Percentiles rank a stretch among this genome's conserved stretches.
Evolutionary conservation across 2,797 vertebrate species (phyloP).

Genomic region (Lophius americanus): DNA sequence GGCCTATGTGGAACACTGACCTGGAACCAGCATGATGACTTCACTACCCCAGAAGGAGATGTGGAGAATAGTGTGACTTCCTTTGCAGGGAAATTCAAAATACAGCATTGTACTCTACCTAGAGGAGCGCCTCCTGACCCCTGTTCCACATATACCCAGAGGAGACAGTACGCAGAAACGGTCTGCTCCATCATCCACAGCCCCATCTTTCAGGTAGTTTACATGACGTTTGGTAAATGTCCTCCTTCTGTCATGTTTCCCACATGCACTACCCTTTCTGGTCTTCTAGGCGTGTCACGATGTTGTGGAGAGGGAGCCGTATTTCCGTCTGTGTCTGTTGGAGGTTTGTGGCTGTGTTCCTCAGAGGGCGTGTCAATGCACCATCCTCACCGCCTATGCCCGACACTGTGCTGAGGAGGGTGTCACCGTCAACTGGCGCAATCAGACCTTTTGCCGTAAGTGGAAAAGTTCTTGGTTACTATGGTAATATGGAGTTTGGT

Average conservation of each 20-base stretch:
- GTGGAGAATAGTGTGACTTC: conserved; percentile 82
- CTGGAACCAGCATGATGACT: conserved; percentile 91
- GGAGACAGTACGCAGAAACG: conserved; percentile 74
- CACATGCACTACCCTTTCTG: background rate
- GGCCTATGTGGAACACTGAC: conserved; percentile 92
- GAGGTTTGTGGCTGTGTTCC: conserved; percentile 84
- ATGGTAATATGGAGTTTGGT: background rate
- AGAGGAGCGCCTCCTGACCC: conserved; percentile 52
- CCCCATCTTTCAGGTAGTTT: conserved; percentile 85
- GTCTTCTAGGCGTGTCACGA: conserved; percentile 85
- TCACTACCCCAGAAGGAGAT: conserved; percentile 89
- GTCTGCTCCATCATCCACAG: conserved; percentile 83
- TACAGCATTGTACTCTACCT: conserved; percentile 67
- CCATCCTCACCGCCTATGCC: conserved; percentile 83
- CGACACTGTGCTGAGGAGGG: conserved; percentile 87
- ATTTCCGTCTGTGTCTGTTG: conserved; percentile 82
- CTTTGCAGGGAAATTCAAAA: conserved; percentile 85
- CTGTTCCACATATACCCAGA: conserved; percentile 83
- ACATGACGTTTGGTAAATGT: background rate
- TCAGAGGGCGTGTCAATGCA: conserved; percentile 80
- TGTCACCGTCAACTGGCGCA: conserved; percentile 81
- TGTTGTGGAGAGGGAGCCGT: conserved; percentile 85
- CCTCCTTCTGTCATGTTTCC: background rate
- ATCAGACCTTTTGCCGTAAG: conserved; percentile 88
- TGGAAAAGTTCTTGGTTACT: background rate